Evolutionary conservation across 2,888 invertebrate species (phyloP).

Genomic region (Acanthosepion lycidas): DNA sequence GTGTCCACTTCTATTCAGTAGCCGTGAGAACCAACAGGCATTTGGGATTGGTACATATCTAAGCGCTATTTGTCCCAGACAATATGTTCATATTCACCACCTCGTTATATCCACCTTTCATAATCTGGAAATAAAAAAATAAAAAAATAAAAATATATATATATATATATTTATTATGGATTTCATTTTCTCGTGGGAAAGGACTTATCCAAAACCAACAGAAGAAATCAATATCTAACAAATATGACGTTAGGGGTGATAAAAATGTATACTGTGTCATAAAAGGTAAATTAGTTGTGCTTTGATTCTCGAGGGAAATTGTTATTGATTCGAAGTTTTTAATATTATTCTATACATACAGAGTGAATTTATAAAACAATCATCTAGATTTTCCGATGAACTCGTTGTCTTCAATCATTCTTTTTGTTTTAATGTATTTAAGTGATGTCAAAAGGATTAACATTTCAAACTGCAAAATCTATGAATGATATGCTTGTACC

Average conservation of each 20-base stretch:
- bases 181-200: not conserved
- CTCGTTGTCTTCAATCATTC: no score
- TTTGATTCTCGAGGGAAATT: not conserved
- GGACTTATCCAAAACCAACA: not conserved
- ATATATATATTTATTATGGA: not conserved
- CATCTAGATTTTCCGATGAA: no score
- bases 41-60: not conserved
- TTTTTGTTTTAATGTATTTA: no score
- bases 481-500: no score
- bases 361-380: no score
- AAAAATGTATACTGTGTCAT: not conserved
- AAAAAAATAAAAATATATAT: not conserved
- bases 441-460: no score
- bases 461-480: no score
- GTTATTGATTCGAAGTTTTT: no score
- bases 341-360: no score
- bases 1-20: not conserved
- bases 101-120: not conserved
- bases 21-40: not conserved
- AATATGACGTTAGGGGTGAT: not conserved
- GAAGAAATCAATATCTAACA: not conserved
- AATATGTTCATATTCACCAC: not conserved
- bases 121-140: not conserved
- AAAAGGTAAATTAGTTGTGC: not conserved
- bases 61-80: not conserved